Evolutionary conservation across 2,797 vertebrate species (phyloP).

Genomic region (Gymnopithys bicolor): DNA sequence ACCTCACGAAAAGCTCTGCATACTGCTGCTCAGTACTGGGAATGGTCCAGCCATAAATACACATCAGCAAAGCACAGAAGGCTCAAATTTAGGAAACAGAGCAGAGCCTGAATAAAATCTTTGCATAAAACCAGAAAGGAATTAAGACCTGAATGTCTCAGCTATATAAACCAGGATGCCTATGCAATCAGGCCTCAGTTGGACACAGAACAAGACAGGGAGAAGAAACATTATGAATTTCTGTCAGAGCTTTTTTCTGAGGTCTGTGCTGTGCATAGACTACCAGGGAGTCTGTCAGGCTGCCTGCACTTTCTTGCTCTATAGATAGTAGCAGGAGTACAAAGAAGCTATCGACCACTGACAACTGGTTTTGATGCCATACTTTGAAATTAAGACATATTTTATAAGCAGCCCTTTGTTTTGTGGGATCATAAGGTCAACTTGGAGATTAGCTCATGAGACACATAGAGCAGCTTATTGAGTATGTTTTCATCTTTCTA

Average conservation of each 20-base stretch:
- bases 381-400: not conserved
- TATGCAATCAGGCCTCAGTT: not conserved
- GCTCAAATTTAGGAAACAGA: not conserved
- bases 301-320: not conserved
- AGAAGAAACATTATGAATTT: not conserved
- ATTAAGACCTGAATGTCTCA: not conserved
- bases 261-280: not conserved
- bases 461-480: not conserved
- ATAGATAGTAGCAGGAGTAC: not conserved
- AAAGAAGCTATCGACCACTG: not conserved
- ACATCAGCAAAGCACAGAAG: not conserved
- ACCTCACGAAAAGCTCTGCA: not conserved
- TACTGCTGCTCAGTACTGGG: not conserved
- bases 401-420: constrained; percentile 5
- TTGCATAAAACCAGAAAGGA: not conserved
- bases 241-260: not conserved
- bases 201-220: not conserved
- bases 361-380: not conserved
- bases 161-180: not conserved
- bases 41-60: not conserved
- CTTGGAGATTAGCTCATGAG: not conserved
- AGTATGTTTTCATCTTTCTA: not conserved
- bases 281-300: not conserved
- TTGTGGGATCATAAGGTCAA: not conserved
- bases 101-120: not conserved